phyloP scores from a whole-genome alignment of 1,140 invertebrate species.

The Augochlora pura region DNA sequence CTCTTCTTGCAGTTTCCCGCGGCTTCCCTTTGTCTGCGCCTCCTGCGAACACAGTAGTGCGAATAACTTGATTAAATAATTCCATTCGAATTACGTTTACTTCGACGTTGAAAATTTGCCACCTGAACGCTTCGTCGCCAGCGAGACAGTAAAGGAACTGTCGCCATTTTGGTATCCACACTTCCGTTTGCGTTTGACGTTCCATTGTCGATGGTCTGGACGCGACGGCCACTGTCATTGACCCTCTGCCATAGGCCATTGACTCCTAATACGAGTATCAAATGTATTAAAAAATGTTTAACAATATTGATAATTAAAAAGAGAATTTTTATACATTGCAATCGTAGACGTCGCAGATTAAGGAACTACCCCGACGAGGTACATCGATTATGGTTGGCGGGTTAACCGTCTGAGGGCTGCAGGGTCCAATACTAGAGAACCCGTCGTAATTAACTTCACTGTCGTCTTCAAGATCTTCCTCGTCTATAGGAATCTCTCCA shows the following conservation, averaged over 20 bases:
- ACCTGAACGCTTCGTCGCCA: constrained; percentile 88
- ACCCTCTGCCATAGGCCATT: constrained; percentile 70
- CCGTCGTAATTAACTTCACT: constrained; percentile 65
- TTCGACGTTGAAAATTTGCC: background rate
- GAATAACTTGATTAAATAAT: too few relatives aligned
- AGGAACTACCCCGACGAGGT: constrained; percentile 77
- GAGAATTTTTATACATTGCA: constrained; percentile 70
- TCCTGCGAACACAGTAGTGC: constrained; percentile 68
- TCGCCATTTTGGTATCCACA: constrained; percentile 85
- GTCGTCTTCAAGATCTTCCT: constrained; percentile 88
- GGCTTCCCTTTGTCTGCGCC: constrained; percentile 87
- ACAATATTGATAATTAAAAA: background rate
- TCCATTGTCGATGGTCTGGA: constrained; percentile 85
- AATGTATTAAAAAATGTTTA: background rate
- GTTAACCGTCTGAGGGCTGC: constrained; percentile 68
- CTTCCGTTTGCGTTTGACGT: constrained; percentile 90
- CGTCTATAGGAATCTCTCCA: constrained; percentile 89
- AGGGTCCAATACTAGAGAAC: constrained; percentile 65
- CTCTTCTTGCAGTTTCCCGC: constrained; percentile 79
- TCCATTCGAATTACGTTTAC: background rate
- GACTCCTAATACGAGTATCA: constrained; percentile 73
- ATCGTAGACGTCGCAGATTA: constrained; percentile 84
- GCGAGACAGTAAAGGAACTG: constrained; percentile 90
- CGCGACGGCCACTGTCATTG: constrained; percentile 62
- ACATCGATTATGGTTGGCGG: constrained; percentile 52